Evolutionary conservation across 2,113 vertebrate species (phyloP), one percentile per base, ranked within the genome.

Genomic region (Lethenteron reissneri): DNA sequence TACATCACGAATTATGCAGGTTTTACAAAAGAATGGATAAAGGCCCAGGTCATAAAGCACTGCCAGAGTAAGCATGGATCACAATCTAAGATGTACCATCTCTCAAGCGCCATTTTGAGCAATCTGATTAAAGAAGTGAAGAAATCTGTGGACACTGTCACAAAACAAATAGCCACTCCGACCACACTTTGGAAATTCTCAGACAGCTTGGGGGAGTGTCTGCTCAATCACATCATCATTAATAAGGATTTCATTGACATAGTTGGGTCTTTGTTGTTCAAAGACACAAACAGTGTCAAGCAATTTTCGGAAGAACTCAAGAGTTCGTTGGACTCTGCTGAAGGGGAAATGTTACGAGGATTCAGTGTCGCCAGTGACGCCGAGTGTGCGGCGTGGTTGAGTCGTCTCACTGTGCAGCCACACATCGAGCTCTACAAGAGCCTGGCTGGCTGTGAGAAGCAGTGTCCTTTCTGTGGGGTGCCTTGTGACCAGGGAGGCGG

Each of bases 381-480:
- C 58, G 13, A 57, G 9, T 56, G 57, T 2, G 21, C 8, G 9
- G 11, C 9, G 21, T 17, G 7, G 56, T 9, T 72, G 56, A 15
- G n/a, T 73, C 13, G 58, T 10, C 57, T 74, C 57, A 56, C 71
- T 57, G 58, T n/a, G 19, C 57, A 73, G 58, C 73, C 73, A 17
- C 58, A 15, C 57, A 64, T 68, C 3, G 58, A 70, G 59, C 62
- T 74, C 14, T 41, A 69, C 56, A 68, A 62, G 4, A 57, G 56
- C 57, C 56, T 74, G 58, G 11, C 21, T 11, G 60, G 60, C 73
- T 74, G 73, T 68, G 71, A 21, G 71, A 71, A 72, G 71, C 73
- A 72, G 21, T 74, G 73, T 25, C 71, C 73, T 14, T 74, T 73
- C 56, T 74, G 73, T 72, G 64, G 64, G 3, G 73, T 70, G 12